Evolutionary conservation across 1,140 invertebrate genomes (phyloP), one percentile per base, ranked within the genome.

Genomic region (Dufourea novaeangliae): DNA sequence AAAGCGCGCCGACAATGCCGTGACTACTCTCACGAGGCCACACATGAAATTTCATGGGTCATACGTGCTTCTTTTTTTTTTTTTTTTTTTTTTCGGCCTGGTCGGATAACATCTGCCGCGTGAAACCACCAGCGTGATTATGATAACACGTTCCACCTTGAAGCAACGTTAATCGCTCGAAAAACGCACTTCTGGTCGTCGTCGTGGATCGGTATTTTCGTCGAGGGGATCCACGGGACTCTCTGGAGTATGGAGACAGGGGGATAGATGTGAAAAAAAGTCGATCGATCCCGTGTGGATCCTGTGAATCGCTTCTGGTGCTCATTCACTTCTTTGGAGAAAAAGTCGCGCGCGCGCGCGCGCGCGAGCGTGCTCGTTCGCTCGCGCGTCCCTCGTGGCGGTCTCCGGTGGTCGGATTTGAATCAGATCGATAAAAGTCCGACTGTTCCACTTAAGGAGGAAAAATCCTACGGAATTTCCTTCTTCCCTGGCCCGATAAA

Each of bases 351-450:
- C 52, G n/a, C 27, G 75, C 46, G 59, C n/a, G n/a, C n/a, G n/a
- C n/a, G n/a, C n/a, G n/a, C n/a, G n/a, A n/a, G n/a, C n/a, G n/a
- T n/a, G n/a, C n/a, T n/a, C n/a, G n/a, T n/a, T n/a, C n/a, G n/a
- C 39, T 41, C 57, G 22, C 12, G 70, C 32, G 14, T 50, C 6
- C 64, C 50, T 75, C 71, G 70, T 59, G 67, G 71, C 56, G 82
- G 76, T 74, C 69, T 83, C 63, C 22, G 68, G 44, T 62, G 8
- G 37, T 68, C 57, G 71, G 69, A 83, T 84, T 83, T 52, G 71
- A 83, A 84, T 80, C 77, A 68, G 67, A 84, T 84, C 82, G 81
- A 84, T 83, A 73, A 74, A 54, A 66, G 59, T 61, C 61, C 54
- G 71, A 73, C 77, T 71, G 70, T 75, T 73, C 67, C 50, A 79